Conservation (phyloP, 1,140 invertebrate genomes). For the Macrobrachium nipponense region DNA sequence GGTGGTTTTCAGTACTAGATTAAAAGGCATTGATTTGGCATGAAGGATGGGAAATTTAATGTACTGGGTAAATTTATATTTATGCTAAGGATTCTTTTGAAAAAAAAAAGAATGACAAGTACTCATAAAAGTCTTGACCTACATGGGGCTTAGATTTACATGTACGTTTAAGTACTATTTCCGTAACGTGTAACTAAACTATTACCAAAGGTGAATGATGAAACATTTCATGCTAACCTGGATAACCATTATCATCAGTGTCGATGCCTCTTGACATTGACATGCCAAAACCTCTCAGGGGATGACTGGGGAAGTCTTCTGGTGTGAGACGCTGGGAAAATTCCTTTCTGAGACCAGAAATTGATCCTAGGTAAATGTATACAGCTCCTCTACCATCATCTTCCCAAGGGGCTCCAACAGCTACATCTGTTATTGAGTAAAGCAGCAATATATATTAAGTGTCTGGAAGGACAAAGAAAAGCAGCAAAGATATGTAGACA, state of each 20-base stretch:
- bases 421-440: conserved; percentile 68
- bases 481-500: neutral
- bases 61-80: no score
- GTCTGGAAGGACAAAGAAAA: no score
- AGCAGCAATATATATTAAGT: neutral
- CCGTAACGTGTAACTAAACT: conserved; percentile 35
- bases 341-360: conserved; percentile 57
- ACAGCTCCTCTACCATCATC: conserved; percentile 72
- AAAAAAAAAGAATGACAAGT: no score
- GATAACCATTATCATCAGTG: conserved; percentile 69
- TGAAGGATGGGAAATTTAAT: no score
- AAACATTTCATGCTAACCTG: conserved; percentile 57
- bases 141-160: no score
- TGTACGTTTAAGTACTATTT: no score
- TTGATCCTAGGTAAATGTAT: conserved; percentile 72
- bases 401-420: conserved; percentile 73
- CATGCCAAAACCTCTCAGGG: conserved; percentile 67
- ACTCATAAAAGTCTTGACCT: no score
- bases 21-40: no score
- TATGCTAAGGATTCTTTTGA: no score
- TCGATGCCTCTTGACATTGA: conserved; percentile 66
- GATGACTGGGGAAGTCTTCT: conserved; percentile 27
- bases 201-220: neutral
- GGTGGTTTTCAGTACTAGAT: no score
- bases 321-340: conserved; percentile 63